Evolutionary conservation across 2,888 invertebrate species (phyloP).

Genomic region (Metallyticus violacea): DNA sequence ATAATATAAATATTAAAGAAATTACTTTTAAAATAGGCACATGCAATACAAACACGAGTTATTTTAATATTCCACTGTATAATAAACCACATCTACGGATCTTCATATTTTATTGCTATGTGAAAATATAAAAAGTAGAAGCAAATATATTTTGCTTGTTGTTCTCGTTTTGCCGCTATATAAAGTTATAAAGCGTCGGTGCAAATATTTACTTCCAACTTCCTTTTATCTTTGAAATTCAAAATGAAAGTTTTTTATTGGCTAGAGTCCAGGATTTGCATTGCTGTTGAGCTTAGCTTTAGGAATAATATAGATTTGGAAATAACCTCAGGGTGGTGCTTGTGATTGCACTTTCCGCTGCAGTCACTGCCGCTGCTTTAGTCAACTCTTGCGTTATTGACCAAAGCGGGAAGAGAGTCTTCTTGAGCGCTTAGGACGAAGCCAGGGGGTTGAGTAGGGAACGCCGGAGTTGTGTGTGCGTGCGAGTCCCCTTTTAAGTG

Average conservation of each 20-base stretch:
- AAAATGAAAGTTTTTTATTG: neutral
- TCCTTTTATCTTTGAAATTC: neutral
- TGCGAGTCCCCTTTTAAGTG: conserved; percentile 15
- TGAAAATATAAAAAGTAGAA: neutral
- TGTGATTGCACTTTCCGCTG: neutral
- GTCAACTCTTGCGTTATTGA: neutral
- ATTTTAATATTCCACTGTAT: neutral
- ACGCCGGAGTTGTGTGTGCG: neutral
- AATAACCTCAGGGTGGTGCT: neutral
- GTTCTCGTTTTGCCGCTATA: neutral
- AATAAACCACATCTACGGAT: neutral
- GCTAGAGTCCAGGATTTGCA: neutral
- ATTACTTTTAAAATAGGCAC: too few species aligned
- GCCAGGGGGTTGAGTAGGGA: neutral
- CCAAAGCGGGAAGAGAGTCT: neutral
- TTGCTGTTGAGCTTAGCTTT: neutral
- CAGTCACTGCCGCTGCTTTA: neutral
- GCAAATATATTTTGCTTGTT: neutral
- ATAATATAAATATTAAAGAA: too few species aligned
- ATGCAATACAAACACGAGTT: too few species aligned
- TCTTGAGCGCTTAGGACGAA: neutral
- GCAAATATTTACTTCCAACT: neutral
- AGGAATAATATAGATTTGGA: neutral
- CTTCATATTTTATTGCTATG: neutral
- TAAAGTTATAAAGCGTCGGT: neutral